Evolutionary conservation across 1,140 invertebrate genomes (phyloP), one percentile per base, ranked within the genome.

Genomic region (Brachionus manjavacas): DNA sequence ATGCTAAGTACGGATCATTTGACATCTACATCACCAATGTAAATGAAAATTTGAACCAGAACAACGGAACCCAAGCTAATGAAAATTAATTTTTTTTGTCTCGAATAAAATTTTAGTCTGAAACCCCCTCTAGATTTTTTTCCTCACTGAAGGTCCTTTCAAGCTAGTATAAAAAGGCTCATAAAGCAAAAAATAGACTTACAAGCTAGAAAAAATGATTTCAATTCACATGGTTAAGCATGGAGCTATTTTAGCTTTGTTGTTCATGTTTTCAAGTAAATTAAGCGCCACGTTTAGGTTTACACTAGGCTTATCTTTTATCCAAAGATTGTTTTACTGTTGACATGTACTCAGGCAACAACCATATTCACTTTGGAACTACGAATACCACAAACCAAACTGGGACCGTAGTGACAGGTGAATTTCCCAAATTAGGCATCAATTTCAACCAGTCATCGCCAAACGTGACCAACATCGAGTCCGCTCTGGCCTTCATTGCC

Each of bases 1-100:
- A 41, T 41, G 79, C 79, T 28, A 81, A 81, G 41, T 81, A 81
- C 41, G 79, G 79, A 31, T 81, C 79, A 23, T 81, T 81, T 23
- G 79, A 81, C 41, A 81, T 81, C 11, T 81, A 64, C 79, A 64
- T 81, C 9, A 81, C 79, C 16, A 81, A 81, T 46, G 41, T 81
- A 3, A 81, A 81, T 35, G 79, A 81, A 81, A 81, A 81, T 46
- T 12, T 28, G 9, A 81, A 81, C 79, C 39, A 64, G 8, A 81
- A 81, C 52, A 64, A 60, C 25, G 68, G 35, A 1, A 35, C 28
- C 11, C 11, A 12, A 9, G 35, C 16, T 72, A 43, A 72, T 72
- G 11, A 72, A 41, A 72, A 39, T 20, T 72, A 68, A 35, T 41
- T 20, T 72, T 9, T 41, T 41, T 72, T 72, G 68, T 72, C 46